These are phyloP conservation scores for Mermis nigrescens DNA, from an alignment of 2,888 invertebrate species.

Conservation along the genomic window DNA sequence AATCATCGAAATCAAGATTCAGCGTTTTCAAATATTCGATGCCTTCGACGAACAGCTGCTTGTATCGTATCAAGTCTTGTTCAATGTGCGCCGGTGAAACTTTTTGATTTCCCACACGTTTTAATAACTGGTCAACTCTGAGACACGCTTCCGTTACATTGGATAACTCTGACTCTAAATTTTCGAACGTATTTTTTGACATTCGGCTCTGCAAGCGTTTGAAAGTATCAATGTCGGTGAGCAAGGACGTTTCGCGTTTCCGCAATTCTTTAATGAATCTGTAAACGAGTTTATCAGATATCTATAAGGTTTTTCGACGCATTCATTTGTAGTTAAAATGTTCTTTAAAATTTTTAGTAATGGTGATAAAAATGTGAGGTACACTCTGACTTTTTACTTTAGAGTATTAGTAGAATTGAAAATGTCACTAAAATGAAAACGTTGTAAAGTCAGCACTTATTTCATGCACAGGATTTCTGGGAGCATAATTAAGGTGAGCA, in stretches of 20 bases:
- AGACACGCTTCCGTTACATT: constrained; percentile 93
- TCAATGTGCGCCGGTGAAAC: constrained; percentile 47
- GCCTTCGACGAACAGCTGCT: constrained; percentile 83
- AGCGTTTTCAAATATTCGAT: constrained; percentile 80
- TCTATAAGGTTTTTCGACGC: no score
- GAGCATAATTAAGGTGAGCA: no score
- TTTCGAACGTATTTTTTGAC: constrained; percentile 67
- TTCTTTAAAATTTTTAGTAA: no score
- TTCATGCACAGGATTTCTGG: no score
- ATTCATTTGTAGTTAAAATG: no score
- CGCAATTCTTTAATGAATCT: constrained; percentile 32
- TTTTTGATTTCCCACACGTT: no score
- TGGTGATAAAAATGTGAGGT: no score
- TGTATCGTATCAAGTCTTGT: constrained; percentile 74
- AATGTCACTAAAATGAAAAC: no score
- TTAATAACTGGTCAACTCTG: constrained; percentile 62
- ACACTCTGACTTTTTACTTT: no score
- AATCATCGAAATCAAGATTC: constrained; percentile 53
- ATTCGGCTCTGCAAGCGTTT: constrained; percentile 65
- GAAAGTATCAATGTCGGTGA: constrained; percentile 56
- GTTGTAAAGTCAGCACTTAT: no score
- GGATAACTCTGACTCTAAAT: constrained; percentile 74
- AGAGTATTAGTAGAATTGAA: no score
- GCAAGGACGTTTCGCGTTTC: constrained; percentile 43
- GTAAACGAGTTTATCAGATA: no score